phyloP scores from a whole-genome alignment of 2,888 invertebrate genomes.

The Marronus borbonicus region DNA sequence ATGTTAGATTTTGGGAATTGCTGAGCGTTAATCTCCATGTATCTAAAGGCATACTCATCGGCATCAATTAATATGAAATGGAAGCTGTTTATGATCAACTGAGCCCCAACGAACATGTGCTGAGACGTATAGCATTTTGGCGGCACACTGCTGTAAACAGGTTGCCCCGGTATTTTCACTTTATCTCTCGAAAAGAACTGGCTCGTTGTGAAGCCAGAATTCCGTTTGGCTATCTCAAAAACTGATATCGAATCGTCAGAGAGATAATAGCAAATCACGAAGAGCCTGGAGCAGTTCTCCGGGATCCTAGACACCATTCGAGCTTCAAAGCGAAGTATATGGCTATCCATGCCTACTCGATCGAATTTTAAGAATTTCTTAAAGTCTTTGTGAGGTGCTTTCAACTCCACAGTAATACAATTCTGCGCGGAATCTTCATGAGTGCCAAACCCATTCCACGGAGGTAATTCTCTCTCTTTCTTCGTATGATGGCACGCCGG shows the following conservation, averaged over 20 bases:
- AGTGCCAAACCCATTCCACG: constrained; percentile 93
- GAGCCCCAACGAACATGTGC: constrained; percentile 90
- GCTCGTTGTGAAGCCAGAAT: constrained; percentile 76
- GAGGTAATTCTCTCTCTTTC: constrained; percentile 77
- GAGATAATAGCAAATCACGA: constrained; percentile 86
- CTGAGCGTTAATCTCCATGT: constrained; percentile 85
- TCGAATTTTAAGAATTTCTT: constrained; percentile 87
- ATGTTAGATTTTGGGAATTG: constrained; percentile 85
- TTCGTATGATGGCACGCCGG: constrained; percentile 55
- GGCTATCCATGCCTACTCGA: constrained; percentile 82
- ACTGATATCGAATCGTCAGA: constrained; percentile 89
- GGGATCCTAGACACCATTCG: constrained; percentile 82
- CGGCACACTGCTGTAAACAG: constrained; percentile 80
- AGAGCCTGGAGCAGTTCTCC: constrained; percentile 78
- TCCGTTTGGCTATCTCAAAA: constrained; percentile 83
- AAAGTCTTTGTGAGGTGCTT: constrained; percentile 83
- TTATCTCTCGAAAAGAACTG: constrained; percentile 79
- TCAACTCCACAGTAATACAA: constrained; percentile 86
- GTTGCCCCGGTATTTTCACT: constrained; percentile 82
- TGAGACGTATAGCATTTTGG: constrained; percentile 84
- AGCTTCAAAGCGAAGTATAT: constrained; percentile 85
- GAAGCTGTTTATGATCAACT: constrained; percentile 83
- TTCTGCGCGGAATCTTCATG: constrained; percentile 93
- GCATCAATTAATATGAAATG: constrained; percentile 85
- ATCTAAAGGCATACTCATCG: constrained; percentile 89